A percentile compares a stretch with the other conserved stretches of the same genome.
Evolutionary conservation across 92 coral and sea anemone species (phyloP).

Genomic region (Porites cylindrica): DNA sequence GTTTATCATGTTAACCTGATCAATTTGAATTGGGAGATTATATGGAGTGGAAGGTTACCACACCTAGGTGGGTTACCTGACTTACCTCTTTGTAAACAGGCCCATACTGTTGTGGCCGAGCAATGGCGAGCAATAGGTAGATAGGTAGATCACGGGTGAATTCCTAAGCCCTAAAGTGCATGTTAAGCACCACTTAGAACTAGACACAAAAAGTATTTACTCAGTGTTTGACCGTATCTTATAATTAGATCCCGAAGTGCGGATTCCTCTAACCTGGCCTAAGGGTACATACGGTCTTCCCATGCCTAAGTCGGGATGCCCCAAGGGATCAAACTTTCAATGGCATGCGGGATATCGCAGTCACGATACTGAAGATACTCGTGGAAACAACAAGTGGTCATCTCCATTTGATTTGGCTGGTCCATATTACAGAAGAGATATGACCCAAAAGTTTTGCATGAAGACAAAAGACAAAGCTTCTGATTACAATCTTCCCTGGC

Average conservation of each 20-base stretch:
- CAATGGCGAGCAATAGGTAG: too few relatives aligned
- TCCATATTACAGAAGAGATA: neutral
- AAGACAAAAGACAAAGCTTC: constrained; percentile 39
- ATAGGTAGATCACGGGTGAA: too few relatives aligned
- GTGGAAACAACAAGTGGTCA: constrained; percentile 29
- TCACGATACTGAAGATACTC: constrained; percentile 56
- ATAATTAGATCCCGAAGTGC: constrained; percentile 32
- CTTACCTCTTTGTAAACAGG: too few relatives aligned
- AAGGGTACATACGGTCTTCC: constrained; percentile 71
- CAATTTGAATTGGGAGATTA: too few relatives aligned
- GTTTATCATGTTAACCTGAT: too few relatives aligned
- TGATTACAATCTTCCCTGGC: constrained; percentile 21
- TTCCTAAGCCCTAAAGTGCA: too few relatives aligned
- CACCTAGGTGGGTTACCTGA: too few relatives aligned
- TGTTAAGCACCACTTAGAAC: too few relatives aligned
- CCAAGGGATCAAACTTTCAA: constrained; percentile 33
- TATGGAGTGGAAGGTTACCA: too few relatives aligned
- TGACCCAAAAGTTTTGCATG: constrained; percentile 63
- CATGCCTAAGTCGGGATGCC: constrained; percentile 65
- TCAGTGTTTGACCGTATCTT: neutral
- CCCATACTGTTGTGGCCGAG: too few relatives aligned
- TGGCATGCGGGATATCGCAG: constrained; percentile 59
- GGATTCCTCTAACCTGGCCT: constrained; percentile 67
- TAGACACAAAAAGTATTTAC: too few relatives aligned
- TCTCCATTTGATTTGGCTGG: constrained; percentile 49